Evolutionary conservation across 2,797 vertebrate genomes (phyloP), one percentile per base, ranked within the genome.

Genomic region (Galago senegalensis): DNA sequence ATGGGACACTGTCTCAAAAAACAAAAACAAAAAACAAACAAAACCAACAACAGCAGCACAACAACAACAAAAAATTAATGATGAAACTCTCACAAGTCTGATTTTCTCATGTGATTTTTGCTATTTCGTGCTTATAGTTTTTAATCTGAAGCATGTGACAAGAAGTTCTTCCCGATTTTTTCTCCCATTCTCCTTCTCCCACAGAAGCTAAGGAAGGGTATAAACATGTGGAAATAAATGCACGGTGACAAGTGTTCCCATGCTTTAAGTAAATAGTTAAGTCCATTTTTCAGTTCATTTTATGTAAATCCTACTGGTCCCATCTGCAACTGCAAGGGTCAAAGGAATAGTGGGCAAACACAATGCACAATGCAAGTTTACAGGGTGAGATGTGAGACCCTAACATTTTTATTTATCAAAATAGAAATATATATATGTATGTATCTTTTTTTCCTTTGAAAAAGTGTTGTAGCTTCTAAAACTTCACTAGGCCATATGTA

Each of bases 191-290:
- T 86, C 29, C 14, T 80, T 87, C 23, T 72, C 49, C 56, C n/a
- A 2, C 31, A 46, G 27, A 84, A 77, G 34, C 27, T 75, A 84
- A 96, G 81, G 40, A 88, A 87, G 49, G 12, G 37, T 25, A 27
- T 77, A 85, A 65, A 4, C n/a, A 3, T 93, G 67, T 81, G 77
- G 94, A 96, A 86, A 95, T 27, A 53, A 94, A 93, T 29, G 17
- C 60, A 83, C 60, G 37, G 17, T 70, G 67, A 69, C 49, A 86
- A 53, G 37, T 53, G 79, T 70, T 82, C 37, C 29, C 81, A 12
- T 18, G 25, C 53, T 95, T 72, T 91, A 18, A 91, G 21, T 65
- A 75, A 87, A 81, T 17, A n/a, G 53, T 27, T 77, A 21, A 11
- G n/a, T 81, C 23, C 13, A 2, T 58, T 76, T 93, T 81, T 63